Evolutionary conservation across 2,113 vertebrate species (phyloP).

Genomic region (Plestiodon gilberti): DNA sequence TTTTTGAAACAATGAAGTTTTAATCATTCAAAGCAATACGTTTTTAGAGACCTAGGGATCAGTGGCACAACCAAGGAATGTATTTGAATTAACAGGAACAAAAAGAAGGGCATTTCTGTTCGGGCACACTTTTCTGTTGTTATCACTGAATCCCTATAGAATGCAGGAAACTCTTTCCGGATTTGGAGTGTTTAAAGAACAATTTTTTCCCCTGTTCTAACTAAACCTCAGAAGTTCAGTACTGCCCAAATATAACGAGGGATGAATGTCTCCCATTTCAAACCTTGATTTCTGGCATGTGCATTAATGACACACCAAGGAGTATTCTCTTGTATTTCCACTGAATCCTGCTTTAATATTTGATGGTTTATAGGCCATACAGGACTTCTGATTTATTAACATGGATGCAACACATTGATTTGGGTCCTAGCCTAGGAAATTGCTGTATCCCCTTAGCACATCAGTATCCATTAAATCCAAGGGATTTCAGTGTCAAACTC

Average conservation of each 20-base stretch:
- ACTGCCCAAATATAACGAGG: not conserved
- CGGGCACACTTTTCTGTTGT: conserved; percentile 41
- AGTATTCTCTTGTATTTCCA: accelerated
- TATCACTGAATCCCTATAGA: conserved; percentile 51
- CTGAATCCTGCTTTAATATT: not conserved
- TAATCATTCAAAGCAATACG: conserved; percentile 28
- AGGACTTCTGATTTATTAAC: not conserved
- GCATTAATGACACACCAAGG: not conserved
- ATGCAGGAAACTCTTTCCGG: conserved; percentile 54
- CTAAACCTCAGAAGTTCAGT: not conserved
- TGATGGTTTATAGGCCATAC: not conserved
- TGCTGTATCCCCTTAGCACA: not conserved
- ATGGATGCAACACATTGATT: not conserved
- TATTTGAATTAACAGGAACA: conserved; percentile 30
- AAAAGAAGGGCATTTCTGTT: not conserved
- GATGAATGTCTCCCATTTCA: not conserved
- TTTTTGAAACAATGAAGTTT: not conserved
- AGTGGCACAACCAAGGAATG: conserved; percentile 11
- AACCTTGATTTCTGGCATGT: not conserved
- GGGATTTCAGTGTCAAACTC: not conserved
- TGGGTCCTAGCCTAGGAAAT: not conserved
- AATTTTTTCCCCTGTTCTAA: conserved; percentile 38
- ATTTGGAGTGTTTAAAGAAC: conserved; percentile 49
- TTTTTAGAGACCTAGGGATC: conserved; percentile 38
- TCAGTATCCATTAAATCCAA: not conserved